These are phyloP conservation scores for Danio rerio DNA, from an alignment of 2,113 vertebrate species.

Conservation along the genomic window DNA sequence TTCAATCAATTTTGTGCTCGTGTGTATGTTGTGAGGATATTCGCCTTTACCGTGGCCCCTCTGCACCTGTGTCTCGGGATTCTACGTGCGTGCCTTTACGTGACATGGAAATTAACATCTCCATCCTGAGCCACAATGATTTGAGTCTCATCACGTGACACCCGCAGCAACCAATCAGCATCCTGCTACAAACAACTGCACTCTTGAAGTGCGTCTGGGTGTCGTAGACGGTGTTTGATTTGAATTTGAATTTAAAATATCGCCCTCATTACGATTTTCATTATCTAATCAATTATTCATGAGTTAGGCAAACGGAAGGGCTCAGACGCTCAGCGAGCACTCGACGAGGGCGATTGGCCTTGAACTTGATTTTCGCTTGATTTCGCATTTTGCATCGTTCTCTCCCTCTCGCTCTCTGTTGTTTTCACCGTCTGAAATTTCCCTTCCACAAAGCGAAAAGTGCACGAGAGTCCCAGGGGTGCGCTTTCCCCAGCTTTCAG, in stretches of 20 bases:
- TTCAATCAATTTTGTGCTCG: conserved; percentile 29
- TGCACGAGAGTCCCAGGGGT: conserved; percentile 68
- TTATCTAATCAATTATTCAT: conserved; percentile 83
- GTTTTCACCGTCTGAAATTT: not conserved
- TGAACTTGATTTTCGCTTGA: conserved; percentile 61
- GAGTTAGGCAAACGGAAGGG: conserved; percentile 65
- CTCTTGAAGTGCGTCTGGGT: conserved; percentile 55
- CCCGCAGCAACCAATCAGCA: conserved; percentile 66
- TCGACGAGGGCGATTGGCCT: conserved; percentile 58
- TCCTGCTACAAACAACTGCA: conserved; percentile 46
- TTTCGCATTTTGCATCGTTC: conserved; percentile 26
- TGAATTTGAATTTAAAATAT: conserved; percentile 79
- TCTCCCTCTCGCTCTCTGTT: conserved; percentile 22
- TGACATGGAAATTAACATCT: conserved; percentile 66
- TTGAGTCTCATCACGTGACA: conserved; percentile 56
- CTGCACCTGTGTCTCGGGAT: conserved; percentile 29
- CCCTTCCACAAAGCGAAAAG: conserved; percentile 28
- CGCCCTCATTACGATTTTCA: conserved; percentile 77
- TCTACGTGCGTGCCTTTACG: conserved; percentile 38
- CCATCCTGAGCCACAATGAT: conserved; percentile 56
- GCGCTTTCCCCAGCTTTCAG: conserved; percentile 61
- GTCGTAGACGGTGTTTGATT: conserved; percentile 75
- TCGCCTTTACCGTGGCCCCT: conserved; percentile 5
- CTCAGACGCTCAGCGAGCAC: conserved; percentile 69
- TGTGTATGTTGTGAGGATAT: not conserved